Evolutionary conservation across 1,140 invertebrate species (phyloP), one percentile per base, ranked within the genome.

Genomic region (Globodera rostochiensis): DNA sequence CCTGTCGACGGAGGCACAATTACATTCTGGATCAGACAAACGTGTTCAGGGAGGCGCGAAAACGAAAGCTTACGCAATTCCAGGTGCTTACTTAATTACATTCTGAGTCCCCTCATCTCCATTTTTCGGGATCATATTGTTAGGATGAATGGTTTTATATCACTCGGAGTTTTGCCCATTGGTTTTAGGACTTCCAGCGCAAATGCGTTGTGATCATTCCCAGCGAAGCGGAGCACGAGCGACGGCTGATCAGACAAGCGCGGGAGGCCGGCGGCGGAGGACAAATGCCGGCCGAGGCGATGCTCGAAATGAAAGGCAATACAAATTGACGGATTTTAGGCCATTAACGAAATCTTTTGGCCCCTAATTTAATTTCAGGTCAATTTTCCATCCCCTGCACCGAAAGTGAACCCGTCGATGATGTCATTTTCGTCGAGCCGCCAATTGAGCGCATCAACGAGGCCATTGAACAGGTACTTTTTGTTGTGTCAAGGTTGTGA

Each of bases 21-120:
- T 89, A 89, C 76, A 90, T 89, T 75, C 74, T 89, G 46, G 88
- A 89, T 81, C 79, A 87, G 83, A 88, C 86, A 19, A 90, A 89
- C 78, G 84, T 85, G 50, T 80, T 82, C 8, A 67, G 83, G 13
- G 88, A 89, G 21, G 78, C 84, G 4, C 76, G 88, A 21, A 84
- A 86, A 46, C 71, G 79, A 66, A 85, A 83, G 60, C 74, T 89
- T 25, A 77, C 80, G 36, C 81, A 82, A 80, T 82, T 82, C 67
- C 77, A 78, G 46, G 53, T 53, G 47, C 21, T 8, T 80, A 49
- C 66, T 6, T 15, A 11, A 57, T 36, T 36, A 36, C 36, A 36
- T 36, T 36, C 36, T 36, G 36, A 3, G 36, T 3, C 69, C 57
- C n/a, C 6, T 73, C 60, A 47, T 9, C n/a, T 70, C n/a, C 21